Conservation (phyloP, 2,888 invertebrate genomes). For the Melieria crassipennis region DNA sequence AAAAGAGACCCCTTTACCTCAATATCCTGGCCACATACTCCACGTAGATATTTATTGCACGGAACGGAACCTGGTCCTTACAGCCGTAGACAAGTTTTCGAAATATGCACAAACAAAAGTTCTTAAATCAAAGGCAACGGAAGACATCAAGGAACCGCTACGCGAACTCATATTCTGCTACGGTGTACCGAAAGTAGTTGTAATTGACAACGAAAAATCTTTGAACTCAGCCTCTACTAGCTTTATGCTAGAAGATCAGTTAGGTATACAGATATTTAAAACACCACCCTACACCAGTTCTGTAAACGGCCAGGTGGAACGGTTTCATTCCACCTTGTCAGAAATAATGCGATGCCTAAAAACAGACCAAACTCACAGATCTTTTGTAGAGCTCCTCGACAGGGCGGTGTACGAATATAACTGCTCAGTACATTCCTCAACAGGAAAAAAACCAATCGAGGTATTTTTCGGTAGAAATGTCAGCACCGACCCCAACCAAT, state of each 20-base stretch:
- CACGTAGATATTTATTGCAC: too few relatives aligned
- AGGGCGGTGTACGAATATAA: conserved; percentile 12
- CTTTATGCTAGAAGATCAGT: not conserved
- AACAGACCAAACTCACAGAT: not conserved
- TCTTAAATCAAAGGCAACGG: too few relatives aligned
- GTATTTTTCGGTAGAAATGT: conserved; percentile 29
- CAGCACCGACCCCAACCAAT: conserved; percentile 11
- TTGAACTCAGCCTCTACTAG: not conserved
- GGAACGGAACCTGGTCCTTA: too few relatives aligned
- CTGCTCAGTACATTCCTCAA: conserved; percentile 21
- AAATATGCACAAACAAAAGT: too few relatives aligned
- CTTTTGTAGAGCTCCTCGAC: not conserved
- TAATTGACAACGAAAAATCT: conserved; percentile 11
- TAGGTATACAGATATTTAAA: not conserved
- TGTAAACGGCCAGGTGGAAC: not conserved
- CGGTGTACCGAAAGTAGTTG: not conserved
- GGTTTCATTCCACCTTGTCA: not conserved
- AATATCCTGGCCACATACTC: too few relatives aligned
- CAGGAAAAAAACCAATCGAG: conserved; percentile 22
- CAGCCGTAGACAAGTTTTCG: too few relatives aligned
- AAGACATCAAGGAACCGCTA: conserved; percentile 23
- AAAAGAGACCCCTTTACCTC: too few relatives aligned
- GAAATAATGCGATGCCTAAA: not conserved
- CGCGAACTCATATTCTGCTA: not conserved
- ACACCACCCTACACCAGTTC: not conserved